Percentiles rank a stretch among this genome's conserved stretches.
Evolutionary conservation across 2,113 vertebrate species (phyloP).

Genomic region (Rhinolophus sinicus): DNA sequence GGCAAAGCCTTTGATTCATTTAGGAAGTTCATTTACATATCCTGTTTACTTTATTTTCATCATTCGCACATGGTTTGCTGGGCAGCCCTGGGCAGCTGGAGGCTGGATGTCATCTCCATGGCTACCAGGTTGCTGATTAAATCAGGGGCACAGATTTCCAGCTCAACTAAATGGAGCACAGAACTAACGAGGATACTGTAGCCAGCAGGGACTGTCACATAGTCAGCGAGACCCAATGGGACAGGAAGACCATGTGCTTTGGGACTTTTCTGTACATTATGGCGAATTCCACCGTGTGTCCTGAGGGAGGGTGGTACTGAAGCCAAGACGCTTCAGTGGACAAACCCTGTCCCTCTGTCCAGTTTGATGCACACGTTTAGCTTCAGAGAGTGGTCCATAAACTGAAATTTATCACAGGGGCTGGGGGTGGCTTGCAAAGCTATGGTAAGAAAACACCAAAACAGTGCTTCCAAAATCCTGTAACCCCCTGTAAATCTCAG

Average conservation of each 20-base stretch:
- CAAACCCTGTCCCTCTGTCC: too few relatives aligned
- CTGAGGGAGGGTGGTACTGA: not conserved
- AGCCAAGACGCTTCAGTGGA: not conserved
- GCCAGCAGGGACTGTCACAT: slow-evolving; percentile 61
- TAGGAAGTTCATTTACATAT: slow-evolving; percentile 36
- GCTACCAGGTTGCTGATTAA: slow-evolving; percentile 78
- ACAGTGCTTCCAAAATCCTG: not conserved
- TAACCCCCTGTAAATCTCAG: not conserved
- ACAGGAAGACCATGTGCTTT: rapidly evolving
- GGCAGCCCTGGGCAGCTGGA: slow-evolving; percentile 65
- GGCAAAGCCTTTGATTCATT: not conserved
- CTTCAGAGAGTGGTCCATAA: not conserved
- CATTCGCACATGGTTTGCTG: slow-evolving; percentile 31
- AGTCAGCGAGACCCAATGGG: slow-evolving; percentile 42
- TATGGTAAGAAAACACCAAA: not conserved
- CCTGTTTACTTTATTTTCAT: slow-evolving; percentile 48
- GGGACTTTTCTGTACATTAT: not conserved
- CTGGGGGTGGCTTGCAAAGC: not conserved
- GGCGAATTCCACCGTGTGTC: not conserved
- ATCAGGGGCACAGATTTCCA: slow-evolving; percentile 61
- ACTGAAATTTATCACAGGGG: not conserved
- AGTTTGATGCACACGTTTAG: rapidly evolving
- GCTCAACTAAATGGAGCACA: slow-evolving; percentile 73
- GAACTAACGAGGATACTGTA: slow-evolving; percentile 73
- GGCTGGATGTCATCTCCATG: slow-evolving; percentile 69